phyloP scores from a whole-genome alignment of 2,797 vertebrate genomes.

The Enteromius paludinosus region DNA sequence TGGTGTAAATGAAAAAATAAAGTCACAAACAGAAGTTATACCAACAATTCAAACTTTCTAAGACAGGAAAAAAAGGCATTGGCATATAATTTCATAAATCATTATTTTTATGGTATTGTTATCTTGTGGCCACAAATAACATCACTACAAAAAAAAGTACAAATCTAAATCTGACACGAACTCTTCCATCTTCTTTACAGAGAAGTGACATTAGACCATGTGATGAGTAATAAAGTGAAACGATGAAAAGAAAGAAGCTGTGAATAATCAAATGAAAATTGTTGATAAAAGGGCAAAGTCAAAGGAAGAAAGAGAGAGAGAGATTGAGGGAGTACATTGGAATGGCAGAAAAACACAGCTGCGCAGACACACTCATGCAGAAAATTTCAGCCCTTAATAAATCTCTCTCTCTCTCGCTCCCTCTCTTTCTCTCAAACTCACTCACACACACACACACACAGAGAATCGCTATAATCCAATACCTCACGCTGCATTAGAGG shows the following conservation, averaged over 20 bases:
- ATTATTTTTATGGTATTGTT: neutral
- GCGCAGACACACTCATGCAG: slow-evolving; percentile 68
- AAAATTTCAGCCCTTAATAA: slow-evolving; percentile 77
- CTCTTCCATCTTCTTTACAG: slow-evolving; percentile 6
- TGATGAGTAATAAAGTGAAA: slow-evolving; percentile 14
- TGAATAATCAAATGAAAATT: slow-evolving; percentile 19
- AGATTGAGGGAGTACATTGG: neutral
- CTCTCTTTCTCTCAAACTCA: slow-evolving; percentile 29
- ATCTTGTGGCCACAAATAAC: neutral
- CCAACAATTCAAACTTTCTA: neutral
- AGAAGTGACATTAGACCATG: neutral
- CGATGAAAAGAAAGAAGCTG: slow-evolving; percentile 11
- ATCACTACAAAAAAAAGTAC: neutral
- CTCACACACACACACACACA: slow-evolving; percentile 47
- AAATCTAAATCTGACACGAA: neutral
- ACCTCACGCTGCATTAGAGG: slow-evolving; percentile 40
- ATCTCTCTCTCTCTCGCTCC: slow-evolving; percentile 39
- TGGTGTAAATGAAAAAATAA: neutral
- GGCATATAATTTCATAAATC: neutral
- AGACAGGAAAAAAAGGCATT: neutral
- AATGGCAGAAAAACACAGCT: slow-evolving; percentile 69
- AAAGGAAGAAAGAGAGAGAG: slow-evolving; percentile 5
- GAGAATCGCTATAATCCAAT: slow-evolving; percentile 16
- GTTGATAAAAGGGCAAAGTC: slow-evolving; percentile 13
- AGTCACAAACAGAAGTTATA: neutral